These are phyloP conservation scores for Dunckerocampus dactyliophorus DNA, from an alignment of 2,113 vertebrate species.

Conservation along the genomic window DNA sequence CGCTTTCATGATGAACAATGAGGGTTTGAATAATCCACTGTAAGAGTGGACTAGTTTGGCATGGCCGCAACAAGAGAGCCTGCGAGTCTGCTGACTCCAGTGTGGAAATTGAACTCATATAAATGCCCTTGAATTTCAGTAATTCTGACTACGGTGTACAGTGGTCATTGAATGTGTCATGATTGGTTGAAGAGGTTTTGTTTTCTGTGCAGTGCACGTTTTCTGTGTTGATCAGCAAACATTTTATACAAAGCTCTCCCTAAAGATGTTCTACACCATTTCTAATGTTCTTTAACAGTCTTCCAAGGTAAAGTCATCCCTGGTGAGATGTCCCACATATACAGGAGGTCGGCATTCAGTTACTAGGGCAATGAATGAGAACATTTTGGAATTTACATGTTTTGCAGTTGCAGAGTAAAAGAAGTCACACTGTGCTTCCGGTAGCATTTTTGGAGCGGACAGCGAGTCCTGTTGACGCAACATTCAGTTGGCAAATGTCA, in stretches of 20 bases:
- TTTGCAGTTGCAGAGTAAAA: conserved; percentile 3
- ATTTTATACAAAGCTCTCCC: no score
- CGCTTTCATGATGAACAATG: conserved; percentile 56
- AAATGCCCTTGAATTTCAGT: conserved; percentile 20
- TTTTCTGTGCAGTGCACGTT: no score
- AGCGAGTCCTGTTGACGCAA: conserved; percentile 11
- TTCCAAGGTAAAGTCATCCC: no score
- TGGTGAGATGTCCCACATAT: no score
- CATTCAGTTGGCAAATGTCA: conserved; percentile 43
- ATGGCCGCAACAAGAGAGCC: conserved; percentile 19
- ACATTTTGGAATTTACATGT: background rate
- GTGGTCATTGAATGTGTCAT: no score
- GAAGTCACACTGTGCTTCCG: background rate
- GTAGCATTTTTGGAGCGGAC: background rate
- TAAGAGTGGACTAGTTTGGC: conserved; percentile 27
- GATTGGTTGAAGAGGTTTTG: no score
- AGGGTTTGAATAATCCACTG: conserved; percentile 61
- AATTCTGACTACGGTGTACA: background rate
- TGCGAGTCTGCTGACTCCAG: conserved; percentile 11
- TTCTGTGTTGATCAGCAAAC: no score
- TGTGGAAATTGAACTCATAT: conserved; percentile 14
- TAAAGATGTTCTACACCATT: no score
- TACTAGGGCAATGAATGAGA: background rate
- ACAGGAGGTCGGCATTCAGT: background rate
- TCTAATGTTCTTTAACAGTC: no score